Conservation (phyloP, 2,888 invertebrate species). For the Pachliopta kotzebuea region DNA sequence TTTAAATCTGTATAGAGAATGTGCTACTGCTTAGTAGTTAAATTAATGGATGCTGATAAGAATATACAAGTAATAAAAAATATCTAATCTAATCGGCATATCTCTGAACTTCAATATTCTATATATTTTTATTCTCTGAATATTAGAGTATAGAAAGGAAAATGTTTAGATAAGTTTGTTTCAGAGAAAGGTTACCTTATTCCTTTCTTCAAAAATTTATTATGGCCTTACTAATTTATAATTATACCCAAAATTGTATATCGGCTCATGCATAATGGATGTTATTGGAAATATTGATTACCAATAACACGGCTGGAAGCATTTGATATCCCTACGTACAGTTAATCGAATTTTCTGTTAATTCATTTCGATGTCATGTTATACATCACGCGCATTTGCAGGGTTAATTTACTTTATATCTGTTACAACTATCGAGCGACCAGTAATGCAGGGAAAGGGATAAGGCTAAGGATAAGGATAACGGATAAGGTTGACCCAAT, state of each 20-base stretch:
- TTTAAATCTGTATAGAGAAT: background rate
- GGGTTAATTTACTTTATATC: constrained; percentile 2
- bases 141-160: too few relatives aligned
- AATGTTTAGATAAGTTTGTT: too few relatives aligned
- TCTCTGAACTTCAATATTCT: too few relatives aligned
- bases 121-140: too few relatives aligned
- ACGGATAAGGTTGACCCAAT: too few relatives aligned
- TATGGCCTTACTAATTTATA: background rate
- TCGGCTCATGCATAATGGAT: constrained; percentile 7
- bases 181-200: background rate
- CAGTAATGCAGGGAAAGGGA: too few relatives aligned
- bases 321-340: constrained; percentile 20
- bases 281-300: constrained; percentile 21
- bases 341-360: constrained; percentile 24
- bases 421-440: too few relatives aligned
- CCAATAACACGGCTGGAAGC: constrained; percentile 16
- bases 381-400: constrained; percentile 5
- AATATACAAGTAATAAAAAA: too few relatives aligned
- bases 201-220: background rate
- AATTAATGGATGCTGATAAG: too few relatives aligned
- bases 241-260: background rate
- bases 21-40: too few relatives aligned
- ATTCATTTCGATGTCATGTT: constrained; percentile 15
- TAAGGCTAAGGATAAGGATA: too few relatives aligned
- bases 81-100: too few relatives aligned